Base-by-base conservation (phyloP, 2,797 vertebrate genomes). In the Helicolenus hilgendorfi region DNA sequence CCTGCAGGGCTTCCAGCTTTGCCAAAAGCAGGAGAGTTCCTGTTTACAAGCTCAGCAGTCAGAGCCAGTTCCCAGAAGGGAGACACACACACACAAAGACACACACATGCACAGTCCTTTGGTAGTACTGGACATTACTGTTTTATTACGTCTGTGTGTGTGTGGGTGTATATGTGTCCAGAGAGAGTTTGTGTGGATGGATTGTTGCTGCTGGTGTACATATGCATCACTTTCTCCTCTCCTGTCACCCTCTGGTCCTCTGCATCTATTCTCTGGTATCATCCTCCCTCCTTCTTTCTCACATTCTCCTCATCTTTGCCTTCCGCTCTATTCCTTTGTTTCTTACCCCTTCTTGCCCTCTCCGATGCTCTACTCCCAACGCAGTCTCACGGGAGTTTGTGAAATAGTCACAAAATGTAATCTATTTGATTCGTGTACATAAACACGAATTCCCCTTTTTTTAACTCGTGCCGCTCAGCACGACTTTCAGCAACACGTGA, bases 1-100 rank as follows among this genome's bases (percentile, higher is more conserved):
- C 90, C 92, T 91, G 88, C 89, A 90, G 80, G 74, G 63, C 76
- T 77, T 79, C 5, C 60, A 91, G 86, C 63, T 87, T 81, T 79
- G 84, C 88, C 92, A 67, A 92, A 87, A 89, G 82, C 85, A 85
- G 68, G 70, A 77, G 24, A 84, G 86, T 93, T 95, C 91, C 92
- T 96, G 95, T 96, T 96, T 93, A 95, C 84, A 85, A 89, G 85
- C 79, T 84, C 64, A 79, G 87, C 72, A 89, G 70, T 86, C 81
- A 88, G 31, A 87, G 88, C 53, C 69, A 75, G 84, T 58, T 93
- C 92, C 83, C 92, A 83, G 64, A 90, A 90, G 87, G 89, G 89
- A 79, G 31, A 84, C 73, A 81, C 72, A 81, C 36, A 81, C 10
- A 60, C 10, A 45, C 18, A 33, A 41, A 41, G 38, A 41, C 65